phyloP scores from a whole-genome alignment of 2,888 invertebrate genomes.

The Cheilosia urbana region DNA sequence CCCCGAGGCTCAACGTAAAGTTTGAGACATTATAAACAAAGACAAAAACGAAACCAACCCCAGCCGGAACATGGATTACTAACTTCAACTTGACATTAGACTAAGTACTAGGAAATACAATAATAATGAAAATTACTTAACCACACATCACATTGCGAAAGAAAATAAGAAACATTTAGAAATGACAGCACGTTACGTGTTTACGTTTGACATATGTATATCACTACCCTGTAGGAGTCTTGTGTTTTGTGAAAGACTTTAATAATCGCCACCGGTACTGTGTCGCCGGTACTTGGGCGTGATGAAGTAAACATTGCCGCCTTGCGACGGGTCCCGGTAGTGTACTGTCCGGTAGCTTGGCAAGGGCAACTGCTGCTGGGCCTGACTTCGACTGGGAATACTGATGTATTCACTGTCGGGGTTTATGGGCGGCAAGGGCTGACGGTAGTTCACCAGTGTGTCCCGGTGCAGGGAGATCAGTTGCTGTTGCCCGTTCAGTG shows the following conservation, averaged over 20 bases:
- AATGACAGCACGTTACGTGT: conserved; percentile 48
- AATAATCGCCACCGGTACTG: conserved; percentile 65
- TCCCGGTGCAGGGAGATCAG: conserved; percentile 78
- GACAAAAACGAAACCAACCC: conserved; percentile 26
- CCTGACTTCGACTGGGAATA: conserved; percentile 74
- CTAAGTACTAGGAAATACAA: conserved; percentile 6
- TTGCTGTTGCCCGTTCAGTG: conserved; percentile 82
- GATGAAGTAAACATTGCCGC: conserved; percentile 76
- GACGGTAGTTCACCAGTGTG: conserved; percentile 81
- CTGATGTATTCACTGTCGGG: conserved; percentile 87
- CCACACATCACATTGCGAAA: conserved; percentile 62
- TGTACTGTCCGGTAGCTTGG: conserved; percentile 64
- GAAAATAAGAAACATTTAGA: conserved; percentile 24
- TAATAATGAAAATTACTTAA: conserved; percentile 35
- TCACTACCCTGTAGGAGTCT: conserved; percentile 51
- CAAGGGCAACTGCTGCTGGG: conserved; percentile 60
- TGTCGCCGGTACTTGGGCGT: conserved; percentile 78
- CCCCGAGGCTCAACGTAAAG: conserved; percentile 31
- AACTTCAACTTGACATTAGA: conserved; percentile 16
- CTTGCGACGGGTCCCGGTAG: conserved; percentile 61
- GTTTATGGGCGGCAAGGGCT: conserved; percentile 88
- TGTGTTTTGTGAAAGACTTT: background rate
- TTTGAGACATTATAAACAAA: conserved; percentile 54
- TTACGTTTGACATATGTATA: conserved; percentile 37
- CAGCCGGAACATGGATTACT: conserved; percentile 29